phyloP scores from a whole-genome alignment of 2,113 vertebrate species.

The Laterallus jamaicensis region DNA sequence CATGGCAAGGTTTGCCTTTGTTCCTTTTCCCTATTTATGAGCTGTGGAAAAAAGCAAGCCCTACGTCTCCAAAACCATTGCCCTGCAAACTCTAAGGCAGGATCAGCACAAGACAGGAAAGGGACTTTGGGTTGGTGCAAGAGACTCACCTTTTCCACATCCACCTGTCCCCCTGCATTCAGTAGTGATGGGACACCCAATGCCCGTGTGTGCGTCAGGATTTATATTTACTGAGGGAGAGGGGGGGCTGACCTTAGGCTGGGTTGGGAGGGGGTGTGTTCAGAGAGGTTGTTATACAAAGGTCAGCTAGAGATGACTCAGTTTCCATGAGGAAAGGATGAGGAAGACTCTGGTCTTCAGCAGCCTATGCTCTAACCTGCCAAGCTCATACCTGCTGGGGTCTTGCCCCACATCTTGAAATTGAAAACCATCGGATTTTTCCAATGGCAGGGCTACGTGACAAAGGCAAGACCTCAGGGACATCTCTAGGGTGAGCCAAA shows the following conservation, averaged over 20 bases:
- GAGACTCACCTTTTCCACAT: not conserved
- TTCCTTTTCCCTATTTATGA: not conserved
- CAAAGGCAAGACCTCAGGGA: not conserved
- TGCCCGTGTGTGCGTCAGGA: fast-evolving
- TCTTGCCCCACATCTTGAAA: not conserved
- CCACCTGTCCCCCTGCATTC: not conserved
- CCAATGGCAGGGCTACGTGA: not conserved
- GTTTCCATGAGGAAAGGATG: not conserved
- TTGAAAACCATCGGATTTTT: not conserved
- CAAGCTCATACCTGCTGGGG: not conserved
- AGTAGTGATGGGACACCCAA: not conserved
- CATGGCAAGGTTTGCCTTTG: not conserved
- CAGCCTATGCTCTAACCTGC: not conserved
- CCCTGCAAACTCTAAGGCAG: not conserved
- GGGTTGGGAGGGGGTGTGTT: not conserved
- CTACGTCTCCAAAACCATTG: not conserved
- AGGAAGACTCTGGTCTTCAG: not conserved
- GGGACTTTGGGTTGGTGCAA: not conserved
- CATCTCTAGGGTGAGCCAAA: not conserved
- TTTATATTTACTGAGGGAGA: not conserved
- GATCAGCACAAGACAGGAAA: not conserved
- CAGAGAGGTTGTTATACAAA: not conserved
- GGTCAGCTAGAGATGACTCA: not conserved
- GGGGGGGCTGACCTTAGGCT: not conserved
- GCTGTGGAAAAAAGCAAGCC: not conserved